Percentiles rank a stretch among this genome's conserved stretches.
These are phyloP conservation scores for Colinus virginianus DNA, from an alignment of 2,113 vertebrate species.

Conservation along the genomic window DNA sequence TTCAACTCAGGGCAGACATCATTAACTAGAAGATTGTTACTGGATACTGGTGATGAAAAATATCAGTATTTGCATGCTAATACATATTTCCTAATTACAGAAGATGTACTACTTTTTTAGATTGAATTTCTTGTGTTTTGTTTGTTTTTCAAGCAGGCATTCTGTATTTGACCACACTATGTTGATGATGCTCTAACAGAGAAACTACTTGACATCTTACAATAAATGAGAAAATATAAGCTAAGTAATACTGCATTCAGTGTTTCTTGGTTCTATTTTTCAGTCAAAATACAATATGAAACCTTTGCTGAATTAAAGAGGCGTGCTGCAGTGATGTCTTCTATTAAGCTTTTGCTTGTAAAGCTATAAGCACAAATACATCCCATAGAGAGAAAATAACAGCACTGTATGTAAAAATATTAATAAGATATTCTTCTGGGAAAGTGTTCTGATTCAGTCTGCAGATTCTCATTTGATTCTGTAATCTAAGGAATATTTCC, in stretches of 20 bases:
- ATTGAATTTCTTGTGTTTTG: background rate
- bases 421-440: background rate
- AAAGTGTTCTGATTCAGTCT: background rate
- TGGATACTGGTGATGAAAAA: background rate
- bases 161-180: background rate
- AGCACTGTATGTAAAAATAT: background rate
- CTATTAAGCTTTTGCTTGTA: background rate
- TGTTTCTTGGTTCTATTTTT: background rate
- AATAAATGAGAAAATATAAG: background rate
- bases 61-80: background rate
- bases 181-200: background rate
- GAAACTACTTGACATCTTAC: background rate
- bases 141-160: background rate
- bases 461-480: background rate
- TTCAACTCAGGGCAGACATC: background rate
- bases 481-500: background rate
- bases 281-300: background rate
- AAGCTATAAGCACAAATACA: background rate
- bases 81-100: rapidly evolving
- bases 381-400: background rate
- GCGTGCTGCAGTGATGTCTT: rapidly evolving
- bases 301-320: background rate
- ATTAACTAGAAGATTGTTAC: background rate
- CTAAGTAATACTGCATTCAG: background rate
- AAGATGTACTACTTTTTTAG: background rate